A percentile compares a stretch with the other conserved stretches of the same genome.
Conservation (phyloP, 2,888 invertebrate species). For the Parochlus steinenii region DNA sequence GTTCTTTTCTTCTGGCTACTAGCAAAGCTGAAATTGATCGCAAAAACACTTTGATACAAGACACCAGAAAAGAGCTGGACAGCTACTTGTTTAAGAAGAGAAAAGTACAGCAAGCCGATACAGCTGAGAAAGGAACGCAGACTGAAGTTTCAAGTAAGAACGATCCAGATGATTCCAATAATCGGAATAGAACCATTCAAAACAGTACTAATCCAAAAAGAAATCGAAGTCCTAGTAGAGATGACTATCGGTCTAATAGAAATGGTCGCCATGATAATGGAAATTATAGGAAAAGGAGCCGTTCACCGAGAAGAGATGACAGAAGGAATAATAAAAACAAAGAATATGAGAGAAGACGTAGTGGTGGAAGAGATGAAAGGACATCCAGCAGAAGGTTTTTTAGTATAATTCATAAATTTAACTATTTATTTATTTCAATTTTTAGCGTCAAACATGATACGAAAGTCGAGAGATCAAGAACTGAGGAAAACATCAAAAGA, state of each 20-base stretch:
- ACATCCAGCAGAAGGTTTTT: too few species aligned
- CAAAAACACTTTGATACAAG: slow-evolving; percentile 5
- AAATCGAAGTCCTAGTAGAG: background rate
- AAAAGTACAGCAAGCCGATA: background rate
- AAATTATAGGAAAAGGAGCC: background rate
- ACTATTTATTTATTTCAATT: too few species aligned
- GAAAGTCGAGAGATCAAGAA: too few species aligned
- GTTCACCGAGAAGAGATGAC: background rate
- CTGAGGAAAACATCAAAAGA: too few species aligned
- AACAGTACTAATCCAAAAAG: too few species aligned
- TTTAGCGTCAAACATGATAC: too few species aligned
- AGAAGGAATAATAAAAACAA: background rate
- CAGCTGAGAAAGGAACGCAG: background rate
- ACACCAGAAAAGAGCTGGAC: background rate
- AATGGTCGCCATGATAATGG: background rate
- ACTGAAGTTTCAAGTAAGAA: background rate
- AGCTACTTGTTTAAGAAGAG: slow-evolving; percentile 1
- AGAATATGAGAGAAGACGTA: too few species aligned
- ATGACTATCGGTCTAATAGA: background rate
- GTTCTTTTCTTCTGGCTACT: background rate
- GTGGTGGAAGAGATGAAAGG: background rate
- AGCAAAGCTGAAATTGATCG: slow-evolving; percentile 1
- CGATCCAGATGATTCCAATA: too few species aligned
- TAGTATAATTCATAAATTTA: too few species aligned
- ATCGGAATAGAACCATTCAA: too few species aligned